Evolutionary conservation across 2,888 invertebrate species (phyloP), one percentile per base, ranked within the genome.

Genomic region (Apoderus coryli): DNA sequence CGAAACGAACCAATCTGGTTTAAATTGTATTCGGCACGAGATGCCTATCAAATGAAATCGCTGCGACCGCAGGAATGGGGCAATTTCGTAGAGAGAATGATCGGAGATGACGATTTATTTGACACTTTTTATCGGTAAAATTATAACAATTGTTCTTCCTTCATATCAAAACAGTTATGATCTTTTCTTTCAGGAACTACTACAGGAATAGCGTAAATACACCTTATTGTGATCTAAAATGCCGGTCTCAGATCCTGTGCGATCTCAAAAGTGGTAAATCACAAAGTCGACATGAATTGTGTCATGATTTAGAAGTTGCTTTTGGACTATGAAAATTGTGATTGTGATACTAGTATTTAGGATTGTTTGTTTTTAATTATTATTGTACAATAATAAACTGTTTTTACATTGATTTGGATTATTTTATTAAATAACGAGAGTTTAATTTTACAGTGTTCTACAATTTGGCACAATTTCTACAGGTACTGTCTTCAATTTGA

Each of bases 51-150:
- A 47, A 76, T 93, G 78, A 59, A 72, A 25, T 78, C 79, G 5
- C 61, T 93, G 14, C 66, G 79, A 25, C 92, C 95, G 0, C 67
- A 69, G 40, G 89, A 92, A 53, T 95, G 93, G 93, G 77, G 86
- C 54, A 72, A 76, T 41, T 66, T 95, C 23, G 76, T 92, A 25
- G 75, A 82, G 45, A 74, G 76, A 47, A 78, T 96, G 75, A 75
- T 80, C 14, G 69, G 75, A 31, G 81, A 90, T 58, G 75, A 79
- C 44, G 72, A 76, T 26, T 57, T 88, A 4, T 92, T 93, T 57
- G 75, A 88, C 50, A 61, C 73, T 46, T 95, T 88, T 59, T 81
- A 80, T 62, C 85, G 79, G 88, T 86, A 64, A 61, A 60, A 32
- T 4, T 14, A 33, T 10, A 11, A 26, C 10, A 26, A 26, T n/a